These are phyloP conservation scores for Protaetia brevitarsis DNA, from an alignment of 1,140 invertebrate species.

Conservation along the genomic window DNA sequence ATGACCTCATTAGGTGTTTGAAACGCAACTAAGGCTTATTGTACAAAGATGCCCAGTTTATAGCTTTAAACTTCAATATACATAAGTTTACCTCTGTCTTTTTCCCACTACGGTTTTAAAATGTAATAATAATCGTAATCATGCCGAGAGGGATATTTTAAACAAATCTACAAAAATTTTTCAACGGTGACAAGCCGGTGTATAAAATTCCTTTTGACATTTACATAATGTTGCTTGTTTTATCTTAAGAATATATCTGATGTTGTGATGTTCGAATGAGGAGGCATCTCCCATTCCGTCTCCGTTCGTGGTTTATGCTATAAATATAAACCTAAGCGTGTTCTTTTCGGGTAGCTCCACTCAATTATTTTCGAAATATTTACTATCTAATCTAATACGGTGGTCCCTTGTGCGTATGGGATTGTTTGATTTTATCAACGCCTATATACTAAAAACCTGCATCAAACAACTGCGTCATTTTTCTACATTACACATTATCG, in stretches of 20 bases:
- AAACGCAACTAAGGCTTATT: neutral
- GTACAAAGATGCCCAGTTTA: neutral
- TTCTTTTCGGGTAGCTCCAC: neutral
- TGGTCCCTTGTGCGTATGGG: neutral
- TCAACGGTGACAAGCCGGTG: conserved; percentile 3
- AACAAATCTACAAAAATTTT: conserved; percentile 16
- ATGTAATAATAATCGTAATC: neutral
- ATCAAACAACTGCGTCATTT: no score
- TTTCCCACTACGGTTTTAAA: no score
- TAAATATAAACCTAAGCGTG: neutral
- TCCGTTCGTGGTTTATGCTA: neutral
- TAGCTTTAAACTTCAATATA: neutral
- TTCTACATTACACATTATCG: no score
- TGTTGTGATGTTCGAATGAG: neutral
- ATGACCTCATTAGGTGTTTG: conserved; percentile 3
- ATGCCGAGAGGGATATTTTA: conserved; percentile 5
- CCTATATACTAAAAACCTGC: no score
- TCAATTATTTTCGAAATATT: conserved; percentile 15
- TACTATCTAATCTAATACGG: conserved; percentile 5
- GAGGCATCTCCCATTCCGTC: neutral
- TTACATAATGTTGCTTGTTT: conserved; percentile 9
- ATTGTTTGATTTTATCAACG: conserved; percentile 4
- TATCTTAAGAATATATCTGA: neutral
- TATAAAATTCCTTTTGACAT: conserved; percentile 3
- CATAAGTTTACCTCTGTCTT: no score